Conservation (phyloP, 1,140 invertebrate species). For the Drosophila obscura region DNA sequence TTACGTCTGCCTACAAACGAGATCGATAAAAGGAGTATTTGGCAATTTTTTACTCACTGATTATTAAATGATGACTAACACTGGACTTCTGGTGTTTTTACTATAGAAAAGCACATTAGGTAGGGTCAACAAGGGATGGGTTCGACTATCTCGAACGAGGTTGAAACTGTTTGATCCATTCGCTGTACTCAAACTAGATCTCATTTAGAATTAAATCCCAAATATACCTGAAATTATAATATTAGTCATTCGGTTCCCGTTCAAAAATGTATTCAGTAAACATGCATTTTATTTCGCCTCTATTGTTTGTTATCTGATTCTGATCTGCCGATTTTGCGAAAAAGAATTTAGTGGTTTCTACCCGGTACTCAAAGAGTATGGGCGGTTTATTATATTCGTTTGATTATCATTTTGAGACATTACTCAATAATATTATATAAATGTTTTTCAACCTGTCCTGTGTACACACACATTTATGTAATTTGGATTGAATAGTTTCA, state of each 20-base stretch:
- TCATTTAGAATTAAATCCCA: too few relatives aligned
- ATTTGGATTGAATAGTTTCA: conserved; percentile 35
- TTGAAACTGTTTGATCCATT: not conserved
- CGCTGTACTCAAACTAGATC: too few relatives aligned
- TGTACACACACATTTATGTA: conserved; percentile 17
- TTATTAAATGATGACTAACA: too few relatives aligned
- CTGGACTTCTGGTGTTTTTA: too few relatives aligned
- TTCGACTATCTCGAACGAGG: too few relatives aligned
- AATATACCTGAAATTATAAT: too few relatives aligned
- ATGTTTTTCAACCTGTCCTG: conserved; percentile 44
- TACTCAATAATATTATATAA: conserved; percentile 46
- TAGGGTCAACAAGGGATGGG: too few relatives aligned
- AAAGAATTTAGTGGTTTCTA: conserved; percentile 25
- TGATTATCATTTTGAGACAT: conserved; percentile 59
- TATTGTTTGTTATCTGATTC: conserved; percentile 21
- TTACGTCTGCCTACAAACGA: too few relatives aligned
- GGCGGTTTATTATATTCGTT: conserved; percentile 9
- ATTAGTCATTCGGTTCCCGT: too few relatives aligned
- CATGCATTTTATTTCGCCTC: conserved; percentile 25
- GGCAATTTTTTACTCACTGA: too few relatives aligned
- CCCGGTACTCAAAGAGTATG: not conserved
- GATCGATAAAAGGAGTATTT: too few relatives aligned
- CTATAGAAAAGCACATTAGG: too few relatives aligned
- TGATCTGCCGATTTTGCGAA: conserved; percentile 13
- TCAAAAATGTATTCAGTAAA: not conserved